Conservation (phyloP, 2,113 vertebrate genomes). For the Sphyrna mokarran region DNA sequence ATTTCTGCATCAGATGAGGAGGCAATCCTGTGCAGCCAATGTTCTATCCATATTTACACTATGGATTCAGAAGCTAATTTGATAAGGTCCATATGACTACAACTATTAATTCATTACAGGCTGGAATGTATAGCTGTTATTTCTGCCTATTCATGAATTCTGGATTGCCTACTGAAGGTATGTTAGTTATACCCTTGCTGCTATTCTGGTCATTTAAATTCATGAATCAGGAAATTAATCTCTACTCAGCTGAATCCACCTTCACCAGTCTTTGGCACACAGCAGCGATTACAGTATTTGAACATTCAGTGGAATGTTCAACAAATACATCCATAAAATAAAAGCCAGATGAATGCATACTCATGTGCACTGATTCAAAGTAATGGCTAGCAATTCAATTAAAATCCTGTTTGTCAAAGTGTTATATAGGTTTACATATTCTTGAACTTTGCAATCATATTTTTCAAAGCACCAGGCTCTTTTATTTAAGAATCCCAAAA, state of each 20-base stretch:
- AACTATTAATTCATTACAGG: neutral
- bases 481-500: too few relatives aligned
- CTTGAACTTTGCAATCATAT: too few relatives aligned
- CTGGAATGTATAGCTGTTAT: neutral
- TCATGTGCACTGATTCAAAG: neutral
- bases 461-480: too few relatives aligned
- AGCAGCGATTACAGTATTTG: neutral
- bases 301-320: neutral
- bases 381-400: neutral
- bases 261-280: neutral
- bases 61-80: neutral
- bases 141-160: neutral
- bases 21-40: neutral
- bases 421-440: too few relatives aligned
- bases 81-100: neutral
- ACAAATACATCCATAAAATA: neutral
- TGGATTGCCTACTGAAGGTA: neutral
- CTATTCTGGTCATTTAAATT: neutral
- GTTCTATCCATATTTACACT: neutral
- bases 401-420: neutral
- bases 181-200: neutral
- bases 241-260: neutral
- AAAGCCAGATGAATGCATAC: neutral
- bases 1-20: neutral
- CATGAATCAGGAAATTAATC: neutral